Evolutionary conservation across 2,797 vertebrate species (phyloP).

Genomic region (Syndactyla subalaris): DNA sequence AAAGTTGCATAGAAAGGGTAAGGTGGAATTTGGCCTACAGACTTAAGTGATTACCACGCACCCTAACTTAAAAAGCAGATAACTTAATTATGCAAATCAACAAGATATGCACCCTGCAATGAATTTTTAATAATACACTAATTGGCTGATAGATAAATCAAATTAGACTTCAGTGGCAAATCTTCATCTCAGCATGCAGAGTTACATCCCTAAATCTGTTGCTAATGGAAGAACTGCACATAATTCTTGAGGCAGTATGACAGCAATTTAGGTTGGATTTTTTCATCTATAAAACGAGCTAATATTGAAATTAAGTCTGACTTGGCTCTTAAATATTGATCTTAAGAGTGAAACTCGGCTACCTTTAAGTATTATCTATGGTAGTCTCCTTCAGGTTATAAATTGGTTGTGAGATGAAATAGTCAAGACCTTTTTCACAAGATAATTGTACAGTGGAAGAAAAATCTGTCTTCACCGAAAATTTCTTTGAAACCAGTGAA

Average conservation of each 20-base stretch:
- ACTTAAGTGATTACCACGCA: constrained; percentile 5
- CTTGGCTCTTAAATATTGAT: constrained; percentile 38
- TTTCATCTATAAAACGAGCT: background rate
- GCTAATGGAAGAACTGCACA: background rate
- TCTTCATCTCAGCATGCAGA: constrained; percentile 53
- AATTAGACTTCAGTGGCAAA: constrained; percentile 61
- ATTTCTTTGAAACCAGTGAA: background rate
- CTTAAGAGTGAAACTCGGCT: constrained; percentile 18
- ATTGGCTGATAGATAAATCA: constrained; percentile 72
- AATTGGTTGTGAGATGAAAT: background rate
- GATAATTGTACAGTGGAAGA: background rate
- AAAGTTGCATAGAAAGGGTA: background rate
- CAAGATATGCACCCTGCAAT: constrained; percentile 55
- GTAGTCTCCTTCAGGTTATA: background rate
- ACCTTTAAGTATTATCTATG: background rate
- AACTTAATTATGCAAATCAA: constrained; percentile 72
- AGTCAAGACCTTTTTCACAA: background rate
- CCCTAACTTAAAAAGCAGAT: constrained; percentile 19
- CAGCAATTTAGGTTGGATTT: background rate
- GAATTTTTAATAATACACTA: constrained; percentile 74
- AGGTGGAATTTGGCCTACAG: background rate
- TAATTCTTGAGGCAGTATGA: constrained; percentile 13
- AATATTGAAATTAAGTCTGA: constrained; percentile 38
- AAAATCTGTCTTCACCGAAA: background rate
- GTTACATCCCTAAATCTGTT: constrained; percentile 44